A percentile compares a stretch with the other conserved stretches of the same genome.
Evolutionary conservation across 1,140 invertebrate species (phyloP).

Genomic region (Eufriesea mexicana): DNA sequence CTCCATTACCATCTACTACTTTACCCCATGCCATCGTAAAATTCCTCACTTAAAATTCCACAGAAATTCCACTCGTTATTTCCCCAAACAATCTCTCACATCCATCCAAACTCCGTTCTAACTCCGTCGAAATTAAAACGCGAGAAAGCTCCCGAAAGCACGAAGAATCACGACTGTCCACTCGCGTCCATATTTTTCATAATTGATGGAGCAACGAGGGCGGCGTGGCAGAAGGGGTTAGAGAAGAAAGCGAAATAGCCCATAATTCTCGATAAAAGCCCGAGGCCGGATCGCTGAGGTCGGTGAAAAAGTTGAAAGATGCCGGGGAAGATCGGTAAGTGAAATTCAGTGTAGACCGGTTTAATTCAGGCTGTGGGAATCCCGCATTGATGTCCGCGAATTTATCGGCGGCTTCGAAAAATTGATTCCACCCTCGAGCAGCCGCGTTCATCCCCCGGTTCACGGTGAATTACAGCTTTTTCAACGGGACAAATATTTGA

Average conservation of each 20-base stretch:
- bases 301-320: conserved; percentile 22
- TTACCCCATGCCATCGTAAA: no score
- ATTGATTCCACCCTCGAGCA: background rate
- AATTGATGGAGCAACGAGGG: conserved; percentile 25
- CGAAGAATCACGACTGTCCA: background rate
- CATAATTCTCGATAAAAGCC: conserved; percentile 28
- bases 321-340: background rate
- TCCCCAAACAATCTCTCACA: no score
- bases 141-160: no score
- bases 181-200: background rate
- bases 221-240: background rate
- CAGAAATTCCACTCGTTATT: no score
- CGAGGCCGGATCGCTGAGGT: conserved; percentile 3
- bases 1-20: no score
- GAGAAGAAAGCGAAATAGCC: background rate
- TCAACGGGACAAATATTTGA: conserved; percentile 34
- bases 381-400: conserved; percentile 10
- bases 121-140: no score
- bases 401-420: background rate
- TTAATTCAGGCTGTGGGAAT: conserved; percentile 15
- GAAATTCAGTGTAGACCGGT: conserved; percentile 15
- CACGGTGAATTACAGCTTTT: conserved; percentile 15
- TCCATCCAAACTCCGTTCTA: no score
- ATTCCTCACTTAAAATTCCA: no score
- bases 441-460: no score